Evolutionary conservation across 2,113 vertebrate genomes (phyloP).

Genomic region (Gobius niger): DNA sequence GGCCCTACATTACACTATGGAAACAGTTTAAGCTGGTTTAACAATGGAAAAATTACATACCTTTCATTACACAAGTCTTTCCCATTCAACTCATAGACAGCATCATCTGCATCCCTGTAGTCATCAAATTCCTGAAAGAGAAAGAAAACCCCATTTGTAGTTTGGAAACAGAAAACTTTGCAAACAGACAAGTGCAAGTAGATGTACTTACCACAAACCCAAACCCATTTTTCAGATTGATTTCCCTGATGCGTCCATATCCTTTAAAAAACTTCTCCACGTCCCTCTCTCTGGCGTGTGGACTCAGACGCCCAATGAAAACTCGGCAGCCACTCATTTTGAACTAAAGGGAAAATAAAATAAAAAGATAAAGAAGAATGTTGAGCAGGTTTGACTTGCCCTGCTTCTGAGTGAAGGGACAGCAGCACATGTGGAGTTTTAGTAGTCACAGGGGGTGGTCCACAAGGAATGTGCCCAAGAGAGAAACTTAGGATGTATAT

Average conservation of each 20-base stretch:
- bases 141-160: not conserved
- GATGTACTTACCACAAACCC: constrained; percentile 87
- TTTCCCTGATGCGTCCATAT: constrained; percentile 89
- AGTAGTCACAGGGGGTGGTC: not conserved
- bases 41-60: constrained; percentile 52
- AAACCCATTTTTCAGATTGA: constrained; percentile 91
- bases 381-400: not conserved
- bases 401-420: not conserved
- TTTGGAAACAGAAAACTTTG: not conserved
- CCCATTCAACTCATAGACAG: constrained; percentile 90
- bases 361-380: not conserved
- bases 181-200: not conserved
- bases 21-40: not conserved
- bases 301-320: constrained; percentile 90
- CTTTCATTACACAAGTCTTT: constrained; percentile 91
- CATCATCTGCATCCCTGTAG: constrained; percentile 91
- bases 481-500: not conserved
- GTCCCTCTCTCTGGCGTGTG: constrained; percentile 87
- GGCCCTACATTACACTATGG: not conserved
- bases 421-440: not conserved
- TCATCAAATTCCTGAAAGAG: constrained; percentile 87
- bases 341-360: constrained; percentile 15
- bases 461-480: not conserved
- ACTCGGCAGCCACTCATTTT: constrained; percentile 89
- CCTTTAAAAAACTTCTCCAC: constrained; percentile 96